Evolutionary conservation across 2,888 invertebrate genomes (phyloP).

Genomic region (Tetranychus piercei): DNA sequence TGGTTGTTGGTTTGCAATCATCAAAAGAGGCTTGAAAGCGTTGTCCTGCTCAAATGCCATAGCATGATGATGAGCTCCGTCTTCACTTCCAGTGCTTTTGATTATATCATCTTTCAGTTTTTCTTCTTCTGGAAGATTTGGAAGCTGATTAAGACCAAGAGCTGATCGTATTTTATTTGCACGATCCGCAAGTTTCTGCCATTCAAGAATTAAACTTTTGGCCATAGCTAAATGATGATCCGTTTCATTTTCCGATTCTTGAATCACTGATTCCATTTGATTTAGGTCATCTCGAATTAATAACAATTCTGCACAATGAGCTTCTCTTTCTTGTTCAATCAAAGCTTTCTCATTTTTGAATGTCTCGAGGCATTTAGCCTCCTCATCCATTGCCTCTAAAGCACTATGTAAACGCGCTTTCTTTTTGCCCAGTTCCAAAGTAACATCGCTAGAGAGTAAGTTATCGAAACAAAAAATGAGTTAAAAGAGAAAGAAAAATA

Average conservation of each 20-base stretch:
- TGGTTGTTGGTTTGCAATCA: neutral
- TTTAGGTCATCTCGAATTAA: constrained; percentile 97
- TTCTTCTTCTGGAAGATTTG: constrained; percentile 80
- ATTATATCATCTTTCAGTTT: constrained; percentile 25
- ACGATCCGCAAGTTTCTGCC: constrained; percentile 73
- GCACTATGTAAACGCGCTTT: constrained; percentile 55
- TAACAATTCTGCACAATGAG: constrained; percentile 77
- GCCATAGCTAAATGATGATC: constrained; percentile 65
- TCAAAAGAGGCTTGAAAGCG: neutral
- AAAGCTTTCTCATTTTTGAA: constrained; percentile 90
- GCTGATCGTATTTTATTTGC: constrained; percentile 73
- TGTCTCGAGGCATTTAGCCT: constrained; percentile 76
- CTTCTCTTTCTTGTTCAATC: constrained; percentile 92
- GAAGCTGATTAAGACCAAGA: constrained; percentile 66
- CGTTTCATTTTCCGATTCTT: constrained; percentile 85
- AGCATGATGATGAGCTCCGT: neutral
- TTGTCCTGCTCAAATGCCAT: too few relatives aligned
- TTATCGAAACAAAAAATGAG: neutral
- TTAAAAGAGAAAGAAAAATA: neutral
- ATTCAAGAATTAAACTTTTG: constrained; percentile 78
- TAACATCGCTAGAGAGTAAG: neutral
- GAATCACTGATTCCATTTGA: constrained; percentile 94
- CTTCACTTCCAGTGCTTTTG: constrained; percentile 21
- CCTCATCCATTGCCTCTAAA: constrained; percentile 74
- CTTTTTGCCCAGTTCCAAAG: neutral